A percentile compares a stretch with the other conserved stretches of the same genome.
These are phyloP conservation scores for Drosophila neocordata DNA, from an alignment of 1,140 invertebrate genomes.

Conservation along the genomic window DNA sequence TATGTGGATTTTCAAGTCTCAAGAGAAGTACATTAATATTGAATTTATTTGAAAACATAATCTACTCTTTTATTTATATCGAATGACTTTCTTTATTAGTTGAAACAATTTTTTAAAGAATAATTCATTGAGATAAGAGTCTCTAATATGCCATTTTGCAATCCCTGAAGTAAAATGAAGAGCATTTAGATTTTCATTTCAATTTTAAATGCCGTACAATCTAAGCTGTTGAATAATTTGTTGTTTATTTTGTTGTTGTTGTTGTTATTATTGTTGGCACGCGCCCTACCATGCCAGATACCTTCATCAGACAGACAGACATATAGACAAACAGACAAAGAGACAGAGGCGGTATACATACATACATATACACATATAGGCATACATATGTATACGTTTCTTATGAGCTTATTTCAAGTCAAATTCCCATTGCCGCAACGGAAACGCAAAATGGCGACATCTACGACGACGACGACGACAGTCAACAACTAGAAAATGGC, in stretches of 20 bases:
- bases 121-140: too few relatives aligned
- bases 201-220: constrained; percentile 1
- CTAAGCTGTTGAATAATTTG: constrained; percentile 37
- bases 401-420: constrained; percentile 48
- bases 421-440: constrained; percentile 61
- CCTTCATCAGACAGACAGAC: constrained; percentile 7
- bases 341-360: neutral
- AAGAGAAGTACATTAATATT: too few relatives aligned
- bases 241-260: constrained; percentile 32
- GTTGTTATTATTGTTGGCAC: constrained; percentile 26
- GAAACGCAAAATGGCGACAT: constrained; percentile 54
- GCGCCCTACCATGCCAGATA: constrained; percentile 25
- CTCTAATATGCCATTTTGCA: neutral
- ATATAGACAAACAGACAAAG: neutral
- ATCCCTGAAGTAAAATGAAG: neutral
- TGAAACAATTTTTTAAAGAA: too few relatives aligned
- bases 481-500: constrained; percentile 70
- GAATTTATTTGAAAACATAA: too few relatives aligned
- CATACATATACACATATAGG: neutral
- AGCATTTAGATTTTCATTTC: constrained; percentile 12
- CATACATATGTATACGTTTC: constrained; percentile 21
- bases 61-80: too few relatives aligned
- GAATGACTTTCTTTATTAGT: too few relatives aligned
- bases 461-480: constrained; percentile 15
- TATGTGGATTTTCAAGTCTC: too few relatives aligned